Conservation (phyloP, 2,797 vertebrate species). For the Ptychobarbus kaznakovi region DNA sequence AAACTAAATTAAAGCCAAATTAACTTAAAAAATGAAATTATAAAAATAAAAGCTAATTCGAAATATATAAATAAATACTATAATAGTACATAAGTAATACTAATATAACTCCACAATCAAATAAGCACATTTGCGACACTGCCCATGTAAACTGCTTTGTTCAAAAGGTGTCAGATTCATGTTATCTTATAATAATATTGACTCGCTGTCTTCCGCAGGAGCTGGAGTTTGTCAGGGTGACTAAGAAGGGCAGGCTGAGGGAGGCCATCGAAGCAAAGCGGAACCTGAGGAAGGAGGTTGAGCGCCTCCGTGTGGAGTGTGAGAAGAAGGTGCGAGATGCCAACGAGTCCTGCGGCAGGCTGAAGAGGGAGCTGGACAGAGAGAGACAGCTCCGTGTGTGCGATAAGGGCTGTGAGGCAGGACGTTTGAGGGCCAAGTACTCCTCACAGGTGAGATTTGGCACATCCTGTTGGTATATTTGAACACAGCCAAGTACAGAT, state of each 20-base stretch:
- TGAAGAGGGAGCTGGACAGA: slow-evolving; percentile 90
- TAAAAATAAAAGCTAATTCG: neutral
- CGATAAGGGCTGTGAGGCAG: slow-evolving; percentile 92
- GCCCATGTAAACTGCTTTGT: neutral
- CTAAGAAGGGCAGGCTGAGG: slow-evolving; percentile 94
- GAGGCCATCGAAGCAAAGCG: slow-evolving; percentile 96
- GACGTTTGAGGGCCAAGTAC: slow-evolving; percentile 89
- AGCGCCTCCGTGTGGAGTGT: slow-evolving; percentile 89
- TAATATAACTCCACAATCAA: neutral
- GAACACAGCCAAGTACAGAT: neutral
- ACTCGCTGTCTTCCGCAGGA: slow-evolving; percentile 80
- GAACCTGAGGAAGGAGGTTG: slow-evolving; percentile 92
- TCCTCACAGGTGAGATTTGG: slow-evolving; percentile 84
- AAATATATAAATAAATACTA: neutral
- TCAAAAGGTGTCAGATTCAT: neutral
- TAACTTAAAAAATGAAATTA: neutral
- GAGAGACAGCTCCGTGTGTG: slow-evolving; percentile 89
- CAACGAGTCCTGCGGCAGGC: slow-evolving; percentile 87
- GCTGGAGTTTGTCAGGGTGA: slow-evolving; percentile 93
- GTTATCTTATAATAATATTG: neutral
- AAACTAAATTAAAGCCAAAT: neutral
- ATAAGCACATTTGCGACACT: neutral
- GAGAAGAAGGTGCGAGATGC: slow-evolving; percentile 94
- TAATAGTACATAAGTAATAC: neutral
- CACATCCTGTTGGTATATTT: neutral